phyloP scores from a whole-genome alignment of 2,888 invertebrate species.

The Fissipunctia ypsillon region DNA sequence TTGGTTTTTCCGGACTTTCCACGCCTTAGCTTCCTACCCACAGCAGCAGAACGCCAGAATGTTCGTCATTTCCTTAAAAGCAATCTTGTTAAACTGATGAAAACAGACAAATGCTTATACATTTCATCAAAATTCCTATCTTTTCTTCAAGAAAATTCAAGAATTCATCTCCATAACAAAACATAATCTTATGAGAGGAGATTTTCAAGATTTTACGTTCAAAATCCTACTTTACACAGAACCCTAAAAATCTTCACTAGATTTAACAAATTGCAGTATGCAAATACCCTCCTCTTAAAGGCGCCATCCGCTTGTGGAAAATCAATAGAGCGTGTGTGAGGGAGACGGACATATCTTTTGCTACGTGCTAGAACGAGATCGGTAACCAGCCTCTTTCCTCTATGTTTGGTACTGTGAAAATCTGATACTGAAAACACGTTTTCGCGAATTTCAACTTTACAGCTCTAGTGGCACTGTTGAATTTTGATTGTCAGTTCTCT shows the following conservation, averaged over 20 bases:
- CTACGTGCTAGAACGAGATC: slow-evolving; percentile 58
- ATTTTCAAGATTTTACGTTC: slow-evolving; percentile 34
- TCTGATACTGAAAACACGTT: slow-evolving; percentile 50
- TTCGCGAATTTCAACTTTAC: slow-evolving; percentile 37
- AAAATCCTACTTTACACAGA: slow-evolving; percentile 21
- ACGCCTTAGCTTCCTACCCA: background rate
- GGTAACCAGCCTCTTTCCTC: slow-evolving; percentile 67
- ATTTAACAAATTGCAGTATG: slow-evolving; percentile 77
- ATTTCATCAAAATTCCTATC: slow-evolving; percentile 32
- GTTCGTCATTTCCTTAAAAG: background rate
- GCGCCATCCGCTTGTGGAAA: slow-evolving; percentile 75
- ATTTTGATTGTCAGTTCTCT: slow-evolving; percentile 12
- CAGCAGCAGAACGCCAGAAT: too few relatives aligned
- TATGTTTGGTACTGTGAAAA: slow-evolving; percentile 73
- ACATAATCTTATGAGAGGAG: slow-evolving; percentile 9
- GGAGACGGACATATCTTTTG: slow-evolving; percentile 29
- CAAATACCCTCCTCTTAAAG: slow-evolving; percentile 77
- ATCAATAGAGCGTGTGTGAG: slow-evolving; percentile 80
- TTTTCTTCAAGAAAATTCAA: slow-evolving; percentile 17
- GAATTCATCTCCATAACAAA: slow-evolving; percentile 1
- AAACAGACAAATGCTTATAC: slow-evolving; percentile 3
- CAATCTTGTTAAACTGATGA: background rate
- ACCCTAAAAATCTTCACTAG: slow-evolving; percentile 46
- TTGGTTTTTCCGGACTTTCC: background rate
- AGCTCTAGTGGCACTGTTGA: fast-evolving